Evolutionary conservation across 37 sponge, comb jelly and placozoan genomes (phyloP), one percentile per base, ranked within the genome.

Genomic region (Spongia lamella): DNA sequence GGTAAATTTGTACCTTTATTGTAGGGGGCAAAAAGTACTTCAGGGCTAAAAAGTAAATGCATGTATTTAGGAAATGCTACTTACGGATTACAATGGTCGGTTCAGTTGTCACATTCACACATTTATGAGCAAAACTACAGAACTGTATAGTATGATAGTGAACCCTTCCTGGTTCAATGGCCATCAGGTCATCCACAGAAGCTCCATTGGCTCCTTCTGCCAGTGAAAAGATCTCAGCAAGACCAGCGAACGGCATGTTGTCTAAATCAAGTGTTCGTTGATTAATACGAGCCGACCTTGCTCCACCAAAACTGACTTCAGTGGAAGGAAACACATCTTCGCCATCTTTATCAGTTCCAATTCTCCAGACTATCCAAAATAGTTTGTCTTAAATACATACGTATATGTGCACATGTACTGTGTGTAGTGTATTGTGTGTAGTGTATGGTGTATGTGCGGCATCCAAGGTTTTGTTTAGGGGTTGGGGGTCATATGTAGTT

Each of bases 111-210:
- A 70, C 66, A 11, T 53, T 39, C 13, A 51, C 58, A 55, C 93
- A 93, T 3, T 61, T 76, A 63, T 88, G 89, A 35, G 89, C 83
- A 59, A 89, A 77, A 56, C 81, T 87, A 38, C 93, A 93, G 47
- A 93, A 77, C 74, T 88, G 74, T 53, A 93, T 30, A 19, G 79
- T 65, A 53, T 93, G 82, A 40, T 89, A 88, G 40, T 84, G 49
- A 7, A 79, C 65, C 19, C 89, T 76, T 27, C 93, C 93, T 17
- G 93, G 93, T 67, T 93, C 89, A 9, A 90, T 51, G 39, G 74
- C 62, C 43, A 84, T 71, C 15, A 53, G 32, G 55, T 68, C 73
- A 38, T 79, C 83, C 7, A 20, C 55, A 7, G 40, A 16, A 33
- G 71, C 50, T 68, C 33, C 68, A 13, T 68, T 76, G 19, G 31